Evolutionary conservation across 2,113 vertebrate species (phyloP), one percentile per base, ranked within the genome.

Genomic region (Pseudorhombus dupliciocellatus): DNA sequence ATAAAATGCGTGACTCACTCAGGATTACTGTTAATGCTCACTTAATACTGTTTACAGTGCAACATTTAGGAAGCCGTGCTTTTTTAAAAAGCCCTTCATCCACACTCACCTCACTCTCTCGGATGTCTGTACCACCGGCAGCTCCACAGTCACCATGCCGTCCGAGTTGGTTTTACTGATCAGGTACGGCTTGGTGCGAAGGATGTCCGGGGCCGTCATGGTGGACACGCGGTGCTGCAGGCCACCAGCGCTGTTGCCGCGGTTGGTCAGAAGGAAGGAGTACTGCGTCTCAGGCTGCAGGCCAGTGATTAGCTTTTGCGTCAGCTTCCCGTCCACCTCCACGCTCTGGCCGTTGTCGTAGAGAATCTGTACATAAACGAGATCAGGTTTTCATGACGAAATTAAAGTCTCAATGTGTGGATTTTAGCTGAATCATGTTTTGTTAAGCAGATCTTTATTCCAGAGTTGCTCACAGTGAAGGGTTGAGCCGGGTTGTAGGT

Each of bases 401-500:
- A n/a, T 0, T 51, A 0, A 37, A 7, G 22, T 40, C 34, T 37
- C 1, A 4, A 5, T 30, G 37, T 1, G 8, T 30, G 20, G 16
- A 21, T 11, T 21, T 34, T 8, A 34, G 21, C 12, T 34, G 22
- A 54, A 31, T 25, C 1, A 8, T 44, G 2, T 16, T 18, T 4
- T n/a, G 42, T 20, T 7, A 37, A 37, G 11, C 34, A 31, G 7
- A 26, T 15, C 44, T 34, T 20, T 21, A 28, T 65, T 16, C 4
- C 1, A 10, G 11, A 1, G 10, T n/a, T 85, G 88, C 96, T 96
- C 94, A 99, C 98, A 84, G 98, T 99, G 88, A 99, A 99, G 73
- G 98, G 97, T 87, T 98, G 95, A n/a, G 96, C 97, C 26, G 97
- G 95, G 88, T 99, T 99, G 90, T 99, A 99, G 90, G 96, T 98